Conservation (phyloP, 2,797 vertebrate species). For the Apogon hyalosoma region DNA sequence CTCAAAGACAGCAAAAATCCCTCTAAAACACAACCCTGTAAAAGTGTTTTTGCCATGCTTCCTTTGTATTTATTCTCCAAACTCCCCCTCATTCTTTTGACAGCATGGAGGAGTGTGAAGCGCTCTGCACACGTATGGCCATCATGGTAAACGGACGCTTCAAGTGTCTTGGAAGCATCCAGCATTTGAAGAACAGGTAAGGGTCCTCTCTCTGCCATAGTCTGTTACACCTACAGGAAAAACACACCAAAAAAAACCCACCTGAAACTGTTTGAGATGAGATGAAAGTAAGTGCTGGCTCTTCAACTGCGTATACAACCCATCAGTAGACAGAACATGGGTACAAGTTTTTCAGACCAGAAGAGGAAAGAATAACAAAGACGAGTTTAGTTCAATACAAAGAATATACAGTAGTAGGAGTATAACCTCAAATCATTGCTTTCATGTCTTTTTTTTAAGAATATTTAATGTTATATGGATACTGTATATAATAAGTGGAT, state of each 20-base stretch:
- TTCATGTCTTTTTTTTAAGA: too few relatives aligned
- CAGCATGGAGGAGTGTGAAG: conserved; percentile 99
- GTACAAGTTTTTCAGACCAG: conserved; percentile 9
- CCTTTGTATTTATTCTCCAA: too few relatives aligned
- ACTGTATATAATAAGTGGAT: too few relatives aligned
- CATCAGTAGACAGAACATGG: conserved; percentile 20
- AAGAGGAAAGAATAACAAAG: conserved; percentile 2
- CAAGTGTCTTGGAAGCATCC: conserved; percentile 95
- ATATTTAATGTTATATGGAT: too few relatives aligned
- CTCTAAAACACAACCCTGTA: too few relatives aligned
- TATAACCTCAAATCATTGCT: neutral
- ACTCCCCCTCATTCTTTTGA: neutral
- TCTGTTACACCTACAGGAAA: neutral
- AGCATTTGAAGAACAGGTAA: conserved; percentile 97
- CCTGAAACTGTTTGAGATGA: conserved; percentile 30
- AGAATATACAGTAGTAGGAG: neutral
- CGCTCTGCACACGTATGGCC: conserved; percentile 96
- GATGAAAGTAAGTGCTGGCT: conserved; percentile 42
- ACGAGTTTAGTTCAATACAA: neutral
- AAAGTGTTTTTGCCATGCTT: too few relatives aligned
- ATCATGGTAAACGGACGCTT: conserved; percentile 99
- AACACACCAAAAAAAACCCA: neutral
- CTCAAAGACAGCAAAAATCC: too few relatives aligned
- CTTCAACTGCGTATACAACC: conserved; percentile 11
- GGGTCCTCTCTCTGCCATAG: neutral